A percentile compares a stretch with the other conserved stretches of the same genome.
These are phyloP conservation scores for Heliconius aoede DNA, from an alignment of 2,888 invertebrate genomes.

Conservation along the genomic window DNA sequence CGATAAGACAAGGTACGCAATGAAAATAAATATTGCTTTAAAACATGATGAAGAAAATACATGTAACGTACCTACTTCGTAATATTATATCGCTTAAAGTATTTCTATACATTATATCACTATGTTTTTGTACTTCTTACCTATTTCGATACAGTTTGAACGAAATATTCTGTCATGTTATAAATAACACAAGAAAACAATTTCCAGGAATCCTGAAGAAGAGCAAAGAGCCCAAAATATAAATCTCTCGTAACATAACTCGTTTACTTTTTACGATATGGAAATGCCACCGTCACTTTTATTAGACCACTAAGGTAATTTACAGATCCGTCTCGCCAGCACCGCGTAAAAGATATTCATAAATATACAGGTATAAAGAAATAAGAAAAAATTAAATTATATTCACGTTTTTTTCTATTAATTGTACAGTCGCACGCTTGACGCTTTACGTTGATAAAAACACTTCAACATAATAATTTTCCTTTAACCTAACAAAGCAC, in stretches of 20 bases:
- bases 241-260: slow-evolving; percentile 15
- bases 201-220: background rate
- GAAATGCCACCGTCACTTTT: slow-evolving; percentile 19
- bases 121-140: too few species aligned
- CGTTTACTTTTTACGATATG: slow-evolving; percentile 29
- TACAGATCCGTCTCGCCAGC: slow-evolving; percentile 5
- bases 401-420: too few species aligned
- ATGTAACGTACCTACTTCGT: too few species aligned
- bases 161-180: too few species aligned
- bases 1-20: too few species aligned
- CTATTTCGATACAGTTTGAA: too few species aligned
- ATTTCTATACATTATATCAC: too few species aligned
- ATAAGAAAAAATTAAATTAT: background rate
- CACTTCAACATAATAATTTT: background rate
- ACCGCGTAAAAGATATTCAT: background rate
- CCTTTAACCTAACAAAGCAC: background rate
- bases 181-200: too few species aligned
- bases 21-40: too few species aligned
- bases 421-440: too few species aligned
- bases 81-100: too few species aligned
- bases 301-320: slow-evolving; percentile 32
- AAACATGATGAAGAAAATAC: too few species aligned
- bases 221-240: background rate
- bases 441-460: background rate
- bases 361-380: background rate